A percentile compares a stretch with the other conserved stretches of the same genome.
Conservation (phyloP, 2,113 vertebrate species). For the Telmatochromis sp. region DNA sequence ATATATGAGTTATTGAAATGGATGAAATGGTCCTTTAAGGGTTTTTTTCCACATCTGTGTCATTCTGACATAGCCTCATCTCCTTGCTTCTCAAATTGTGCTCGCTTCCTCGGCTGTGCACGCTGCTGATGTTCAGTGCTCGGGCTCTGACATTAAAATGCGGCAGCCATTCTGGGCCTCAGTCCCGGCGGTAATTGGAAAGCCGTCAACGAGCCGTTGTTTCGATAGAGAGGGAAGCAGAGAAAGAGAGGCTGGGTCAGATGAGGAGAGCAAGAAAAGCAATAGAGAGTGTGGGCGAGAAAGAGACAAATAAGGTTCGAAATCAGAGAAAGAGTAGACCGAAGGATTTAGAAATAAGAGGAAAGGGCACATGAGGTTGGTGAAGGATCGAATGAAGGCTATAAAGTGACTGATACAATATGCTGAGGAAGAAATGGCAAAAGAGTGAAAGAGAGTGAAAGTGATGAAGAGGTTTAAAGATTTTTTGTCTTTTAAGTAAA, state of each 20-base stretch:
- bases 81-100: neutral
- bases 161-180: slow-evolving; percentile 49
- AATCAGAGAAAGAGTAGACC: neutral
- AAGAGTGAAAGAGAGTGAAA: neutral
- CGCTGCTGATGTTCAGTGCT: slow-evolving; percentile 28
- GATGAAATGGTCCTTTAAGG: neutral
- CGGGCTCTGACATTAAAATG: slow-evolving; percentile 62
- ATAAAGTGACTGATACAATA: neutral
- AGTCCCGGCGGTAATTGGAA: slow-evolving; percentile 73
- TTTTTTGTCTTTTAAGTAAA: neutral
- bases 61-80: neutral
- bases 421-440: neutral
- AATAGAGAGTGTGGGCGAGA: slow-evolving; percentile 1
- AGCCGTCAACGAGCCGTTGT: slow-evolving; percentile 66
- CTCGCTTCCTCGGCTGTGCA: neutral
- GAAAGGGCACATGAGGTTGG: neutral
- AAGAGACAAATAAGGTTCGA: slow-evolving; percentile 20
- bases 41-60: neutral
- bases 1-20: neutral
- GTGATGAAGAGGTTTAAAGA: neutral
- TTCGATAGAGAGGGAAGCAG: slow-evolving; percentile 18
- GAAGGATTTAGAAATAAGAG: neutral
- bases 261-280: neutral
- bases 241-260: slow-evolving; percentile 4
- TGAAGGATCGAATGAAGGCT: slow-evolving; percentile 13